Evolutionary conservation across 2,888 invertebrate species (phyloP).

Genomic region (Xanthorhoe spadicearia): DNA sequence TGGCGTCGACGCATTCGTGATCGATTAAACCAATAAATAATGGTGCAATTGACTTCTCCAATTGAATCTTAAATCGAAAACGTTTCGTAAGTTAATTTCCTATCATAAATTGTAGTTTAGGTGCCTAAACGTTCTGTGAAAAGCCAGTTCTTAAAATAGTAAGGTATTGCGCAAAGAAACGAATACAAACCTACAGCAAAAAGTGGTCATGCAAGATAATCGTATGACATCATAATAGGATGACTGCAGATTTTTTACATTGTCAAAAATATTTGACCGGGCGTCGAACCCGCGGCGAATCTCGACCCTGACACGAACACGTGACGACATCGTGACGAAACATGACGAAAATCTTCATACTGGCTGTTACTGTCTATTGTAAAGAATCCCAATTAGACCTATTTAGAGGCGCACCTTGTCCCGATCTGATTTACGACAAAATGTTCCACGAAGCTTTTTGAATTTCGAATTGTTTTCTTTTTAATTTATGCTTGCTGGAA

Average conservation of each 20-base stretch:
- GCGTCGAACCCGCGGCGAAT: conserved; percentile 69
- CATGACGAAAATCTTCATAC: conserved; percentile 54
- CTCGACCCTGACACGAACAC: conserved; percentile 65
- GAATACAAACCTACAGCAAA: conserved; percentile 50
- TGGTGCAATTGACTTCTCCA: conserved; percentile 44
- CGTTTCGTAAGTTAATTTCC: conserved; percentile 37
- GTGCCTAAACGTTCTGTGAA: conserved; percentile 24
- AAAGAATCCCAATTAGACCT: conserved; percentile 44
- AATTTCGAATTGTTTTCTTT: conserved; percentile 28
- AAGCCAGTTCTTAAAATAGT: conserved; percentile 18
- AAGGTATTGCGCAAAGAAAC: conserved; percentile 39
- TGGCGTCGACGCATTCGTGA: conserved; percentile 46
- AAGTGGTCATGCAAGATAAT: conserved; percentile 56
- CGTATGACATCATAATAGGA: conserved; percentile 70
- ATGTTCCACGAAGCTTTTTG: conserved; percentile 35
- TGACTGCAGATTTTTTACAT: conserved; percentile 71
- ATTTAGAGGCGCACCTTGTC: conserved; percentile 37
- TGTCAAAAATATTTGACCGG: conserved; percentile 76
- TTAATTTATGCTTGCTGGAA: conserved; percentile 13
- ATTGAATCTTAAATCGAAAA: conserved; percentile 37
- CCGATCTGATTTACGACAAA: conserved; percentile 39
- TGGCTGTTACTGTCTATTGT: conserved; percentile 27
- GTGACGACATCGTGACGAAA: conserved; percentile 63
- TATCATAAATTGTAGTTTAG: conserved; percentile 33
- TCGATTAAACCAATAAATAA: conserved; percentile 50